Conservation (phyloP, 2,888 invertebrate species). For the Lasioglossum oenotherae region DNA sequence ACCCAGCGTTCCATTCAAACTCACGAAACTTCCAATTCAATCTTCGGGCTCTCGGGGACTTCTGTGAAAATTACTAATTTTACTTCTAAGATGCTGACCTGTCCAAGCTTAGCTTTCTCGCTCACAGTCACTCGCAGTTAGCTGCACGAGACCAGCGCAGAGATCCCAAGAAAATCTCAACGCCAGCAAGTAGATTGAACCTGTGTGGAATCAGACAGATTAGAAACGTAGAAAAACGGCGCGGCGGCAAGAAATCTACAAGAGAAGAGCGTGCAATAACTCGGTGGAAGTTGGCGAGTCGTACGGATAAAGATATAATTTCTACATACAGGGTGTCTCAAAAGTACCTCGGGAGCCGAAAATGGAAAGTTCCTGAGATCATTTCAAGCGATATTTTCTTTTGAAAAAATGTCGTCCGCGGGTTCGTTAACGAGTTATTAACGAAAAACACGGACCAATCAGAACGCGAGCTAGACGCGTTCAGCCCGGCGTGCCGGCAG, state of each 20-base stretch:
- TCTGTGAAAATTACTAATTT: neutral
- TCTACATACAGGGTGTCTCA: too few relatives aligned
- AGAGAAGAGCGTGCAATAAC: neutral
- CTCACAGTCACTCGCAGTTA: neutral
- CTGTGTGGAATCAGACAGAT: neutral
- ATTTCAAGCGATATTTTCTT: too few relatives aligned
- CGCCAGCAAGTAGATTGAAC: neutral
- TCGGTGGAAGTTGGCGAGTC: neutral
- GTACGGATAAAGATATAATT: too few relatives aligned
- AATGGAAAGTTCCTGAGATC: too few relatives aligned
- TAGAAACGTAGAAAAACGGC: neutral
- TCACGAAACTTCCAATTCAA: neutral
- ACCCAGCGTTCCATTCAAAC: neutral
- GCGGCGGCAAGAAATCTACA: neutral
- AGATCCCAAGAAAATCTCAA: neutral
- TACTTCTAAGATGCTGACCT: neutral
- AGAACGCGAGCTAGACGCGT: too few relatives aligned
- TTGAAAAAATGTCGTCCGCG: too few relatives aligned
- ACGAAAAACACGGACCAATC: too few relatives aligned
- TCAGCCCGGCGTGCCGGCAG: too few relatives aligned
- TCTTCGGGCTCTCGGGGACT: neutral
- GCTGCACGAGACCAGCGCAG: neutral
- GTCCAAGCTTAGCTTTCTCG: neutral
- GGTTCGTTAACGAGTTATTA: too few relatives aligned
- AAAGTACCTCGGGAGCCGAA: too few relatives aligned